phyloP scores from a whole-genome alignment of 2,797 vertebrate genomes.

The Rachycentron canadum region DNA sequence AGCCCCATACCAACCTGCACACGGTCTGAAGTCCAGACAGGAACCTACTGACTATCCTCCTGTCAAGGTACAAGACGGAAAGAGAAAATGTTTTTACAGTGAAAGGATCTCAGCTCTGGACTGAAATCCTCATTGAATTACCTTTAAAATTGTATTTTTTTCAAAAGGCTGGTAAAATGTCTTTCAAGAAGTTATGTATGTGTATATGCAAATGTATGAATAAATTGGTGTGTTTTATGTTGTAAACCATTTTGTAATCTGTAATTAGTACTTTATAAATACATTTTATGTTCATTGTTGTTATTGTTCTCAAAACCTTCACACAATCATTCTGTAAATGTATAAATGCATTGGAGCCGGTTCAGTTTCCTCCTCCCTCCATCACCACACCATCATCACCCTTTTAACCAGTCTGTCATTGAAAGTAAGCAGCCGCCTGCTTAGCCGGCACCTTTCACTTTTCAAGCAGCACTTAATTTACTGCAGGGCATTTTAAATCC shows the following conservation, averaged over 20 bases:
- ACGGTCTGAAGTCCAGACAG: no score
- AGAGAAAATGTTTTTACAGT: no score
- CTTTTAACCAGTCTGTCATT: constrained; percentile 62
- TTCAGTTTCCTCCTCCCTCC: constrained; percentile 29
- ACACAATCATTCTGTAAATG: not conserved
- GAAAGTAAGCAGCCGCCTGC: constrained; percentile 79
- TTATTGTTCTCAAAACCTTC: not conserved
- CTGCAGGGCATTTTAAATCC: constrained; percentile 81
- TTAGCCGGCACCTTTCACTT: constrained; percentile 81
- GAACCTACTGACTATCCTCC: no score
- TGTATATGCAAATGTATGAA: not conserved
- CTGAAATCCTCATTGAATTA: no score
- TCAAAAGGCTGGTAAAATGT: not conserved
- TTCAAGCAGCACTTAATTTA: constrained; percentile 80
- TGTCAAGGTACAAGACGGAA: no score
- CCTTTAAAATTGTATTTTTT: no score
- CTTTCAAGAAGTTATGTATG: not conserved
- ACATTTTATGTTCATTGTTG: no score
- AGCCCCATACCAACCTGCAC: not conserved
- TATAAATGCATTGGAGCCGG: not conserved
- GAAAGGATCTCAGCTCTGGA: no score
- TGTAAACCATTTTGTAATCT: not conserved
- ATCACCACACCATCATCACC: constrained; percentile 53
- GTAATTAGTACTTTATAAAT: not conserved
- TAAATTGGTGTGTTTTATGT: not conserved